Evolutionary conservation across 2,888 invertebrate genomes (phyloP), one percentile per base, ranked within the genome.

Genomic region (Drosophila paramelanica): DNA sequence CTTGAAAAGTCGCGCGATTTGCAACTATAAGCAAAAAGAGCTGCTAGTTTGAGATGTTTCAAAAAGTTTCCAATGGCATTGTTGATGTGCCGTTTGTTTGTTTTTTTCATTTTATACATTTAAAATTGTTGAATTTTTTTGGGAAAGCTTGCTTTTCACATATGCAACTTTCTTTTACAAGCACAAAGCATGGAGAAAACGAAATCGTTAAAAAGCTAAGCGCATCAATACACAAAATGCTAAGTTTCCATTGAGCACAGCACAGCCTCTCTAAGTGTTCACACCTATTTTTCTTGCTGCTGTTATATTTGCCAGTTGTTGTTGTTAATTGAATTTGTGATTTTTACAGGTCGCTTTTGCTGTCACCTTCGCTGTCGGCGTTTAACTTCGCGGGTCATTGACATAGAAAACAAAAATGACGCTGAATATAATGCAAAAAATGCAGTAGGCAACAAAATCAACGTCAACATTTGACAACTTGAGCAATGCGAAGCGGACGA

Each of bases 1-100:
- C 87, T 87, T 87, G 87, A 81, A 82, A 64, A 31, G 65, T 70
- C 59, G 67, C 25, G 59, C 66, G 77, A 80, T 62, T 25, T 55
- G 67, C 77, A 66, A 60, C 45, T 55, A 59, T 27, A 60, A 80
- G 71, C 62, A 7, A 27, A 17, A 27, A 45, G n/a, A 33, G 33
- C 41, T 33, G 41, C 45, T 31, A 67, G 11, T 31, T 47, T 39
- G 7, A 39, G 47, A 53, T 49, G 8, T 38, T 52, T 20, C 2
- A 39, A 45, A 49, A 38, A 55, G 7, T 20, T 38, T 53, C 31
- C 38, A 17, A 27, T 47, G 53, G 27, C 25, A 47, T 42, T 56
- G 46, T 42, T 36, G 17, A 39, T 20, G 39, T 41, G 39, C 20
- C 17, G 39, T 50, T 45, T 42, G 13, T n/a, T 50, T 13, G 4